These are phyloP conservation scores for Diplazon laetatorius DNA, from an alignment of 2,888 invertebrate genomes.

Conservation along the genomic window DNA sequence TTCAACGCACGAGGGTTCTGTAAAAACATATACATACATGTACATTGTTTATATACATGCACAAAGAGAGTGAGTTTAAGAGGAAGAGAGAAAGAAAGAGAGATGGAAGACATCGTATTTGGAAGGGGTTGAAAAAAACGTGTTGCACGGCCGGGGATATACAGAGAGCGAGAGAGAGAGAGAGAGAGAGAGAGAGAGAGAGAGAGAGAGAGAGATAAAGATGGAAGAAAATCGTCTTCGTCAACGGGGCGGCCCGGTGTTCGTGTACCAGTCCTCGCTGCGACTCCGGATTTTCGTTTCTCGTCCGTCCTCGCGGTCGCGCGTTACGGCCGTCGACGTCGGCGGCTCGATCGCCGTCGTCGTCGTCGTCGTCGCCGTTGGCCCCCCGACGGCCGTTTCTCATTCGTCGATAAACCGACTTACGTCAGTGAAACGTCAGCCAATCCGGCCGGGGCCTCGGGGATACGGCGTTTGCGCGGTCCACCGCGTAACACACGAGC, in stretches of 20 bases:
- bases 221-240: slow-evolving; percentile 25
- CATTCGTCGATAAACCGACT: slow-evolving; percentile 77
- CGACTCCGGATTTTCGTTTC: slow-evolving; percentile 43
- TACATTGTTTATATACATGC: too few species aligned
- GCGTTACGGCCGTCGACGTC: slow-evolving; percentile 2
- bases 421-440: slow-evolving; percentile 74
- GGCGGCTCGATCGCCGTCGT: slow-evolving; percentile 43
- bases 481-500: slow-evolving; percentile 43
- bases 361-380: slow-evolving; percentile 68
- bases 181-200: too few species aligned
- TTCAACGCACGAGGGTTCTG: too few species aligned
- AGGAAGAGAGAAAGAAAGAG: too few species aligned
- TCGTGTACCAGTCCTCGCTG: slow-evolving; percentile 62
- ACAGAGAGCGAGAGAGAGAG: too few species aligned
- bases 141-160: too few species aligned
- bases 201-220: not conserved
- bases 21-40: too few species aligned
- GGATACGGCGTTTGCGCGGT: slow-evolving; percentile 59
- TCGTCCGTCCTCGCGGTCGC: slow-evolving; percentile 9
- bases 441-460: slow-evolving; percentile 65
- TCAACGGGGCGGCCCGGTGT: slow-evolving; percentile 58
- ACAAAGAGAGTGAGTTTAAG: too few species aligned
- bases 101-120: too few species aligned
- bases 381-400: slow-evolving; percentile 60
- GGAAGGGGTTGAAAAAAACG: too few species aligned